Evolutionary conservation across 2,797 vertebrate genomes (phyloP), one percentile per base, ranked within the genome.

Genomic region (Buphagus erythrorhynchus): DNA sequence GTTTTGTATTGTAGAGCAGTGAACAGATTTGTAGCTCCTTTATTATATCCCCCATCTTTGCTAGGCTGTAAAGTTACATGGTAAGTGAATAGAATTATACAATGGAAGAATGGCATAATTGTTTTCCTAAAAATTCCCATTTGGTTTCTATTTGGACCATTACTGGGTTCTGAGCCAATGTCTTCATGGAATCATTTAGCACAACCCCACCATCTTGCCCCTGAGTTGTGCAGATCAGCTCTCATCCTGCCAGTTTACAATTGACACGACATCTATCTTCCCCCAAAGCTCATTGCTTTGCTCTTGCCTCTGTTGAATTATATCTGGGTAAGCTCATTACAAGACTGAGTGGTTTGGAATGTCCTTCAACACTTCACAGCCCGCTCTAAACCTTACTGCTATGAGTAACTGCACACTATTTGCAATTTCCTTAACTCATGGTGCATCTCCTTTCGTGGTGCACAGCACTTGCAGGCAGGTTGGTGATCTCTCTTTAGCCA

Each of bases 261-360:
- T 0, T 62, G 36, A 21, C 45, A 19, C 2, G 1, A n/a, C 0
- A 0, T 5, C 5, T 20, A 6, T 19, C 38, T 54, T 79, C 11
- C 29, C 21, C 16, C 11, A 14, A 20, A 52, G 26, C 6, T 13
- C 51, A 45, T 8, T 38, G 21, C 33, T 79, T 82, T 11, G 1
- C 26, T 4, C 18, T 38, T 68, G 54, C 14, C 26, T 54, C 33
- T 49, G 4, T 4, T 65, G 10, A 72, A 61, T 65, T 75, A 52
- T 8, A 16, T 43, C 45, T 65, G 33, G 11, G 10, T 9, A 36
- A 45, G 36, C 26, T 54, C 57, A 14, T 61, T 49, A 21, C 11
- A 29, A 19, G 26, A 57, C 13, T 59, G 31, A 59, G 19, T 18
- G 31, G 31, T 51, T 61, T 79, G 22, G 20, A 61, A 45, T 9